phyloP scores from a whole-genome alignment of 2,113 vertebrate species.

The Shinisaurus crocodilurus region DNA sequence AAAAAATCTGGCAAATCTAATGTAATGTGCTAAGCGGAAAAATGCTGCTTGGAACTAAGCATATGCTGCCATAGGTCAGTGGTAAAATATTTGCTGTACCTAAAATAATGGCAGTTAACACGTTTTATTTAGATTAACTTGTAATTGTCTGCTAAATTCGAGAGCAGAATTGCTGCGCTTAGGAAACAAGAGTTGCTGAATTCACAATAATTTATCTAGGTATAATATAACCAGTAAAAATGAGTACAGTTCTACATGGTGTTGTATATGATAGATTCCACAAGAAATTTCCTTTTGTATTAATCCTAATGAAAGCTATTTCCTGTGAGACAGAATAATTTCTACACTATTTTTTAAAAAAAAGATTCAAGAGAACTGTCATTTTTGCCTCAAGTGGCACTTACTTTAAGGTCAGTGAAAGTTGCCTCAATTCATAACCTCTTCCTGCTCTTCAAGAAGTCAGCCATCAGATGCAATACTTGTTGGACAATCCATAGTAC shows the following conservation, averaged over 20 bases:
- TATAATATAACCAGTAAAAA: not conserved
- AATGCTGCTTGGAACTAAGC: not conserved
- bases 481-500: not conserved
- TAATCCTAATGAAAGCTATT: not conserved
- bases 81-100: conserved; percentile 43
- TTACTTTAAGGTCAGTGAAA: not conserved
- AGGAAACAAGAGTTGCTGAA: not conserved
- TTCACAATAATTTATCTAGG: not conserved
- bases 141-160: not conserved
- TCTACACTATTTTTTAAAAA: not conserved
- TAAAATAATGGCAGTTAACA: conserved; percentile 39
- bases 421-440: not conserved
- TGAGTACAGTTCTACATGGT: not conserved
- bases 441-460: not conserved
- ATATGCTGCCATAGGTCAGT: conserved; percentile 53
- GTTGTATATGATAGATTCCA: not conserved
- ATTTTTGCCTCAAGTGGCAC: not conserved
- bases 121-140: conserved; percentile 38
- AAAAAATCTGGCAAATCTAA: not conserved
- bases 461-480: rapidly evolving
- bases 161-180: not conserved
- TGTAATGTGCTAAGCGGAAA: not conserved
- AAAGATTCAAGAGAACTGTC: not conserved
- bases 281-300: not conserved
- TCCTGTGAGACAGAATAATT: not conserved